Base-by-base conservation (phyloP, 2,888 invertebrate genomes). In the Geotrupes spiniger region DNA sequence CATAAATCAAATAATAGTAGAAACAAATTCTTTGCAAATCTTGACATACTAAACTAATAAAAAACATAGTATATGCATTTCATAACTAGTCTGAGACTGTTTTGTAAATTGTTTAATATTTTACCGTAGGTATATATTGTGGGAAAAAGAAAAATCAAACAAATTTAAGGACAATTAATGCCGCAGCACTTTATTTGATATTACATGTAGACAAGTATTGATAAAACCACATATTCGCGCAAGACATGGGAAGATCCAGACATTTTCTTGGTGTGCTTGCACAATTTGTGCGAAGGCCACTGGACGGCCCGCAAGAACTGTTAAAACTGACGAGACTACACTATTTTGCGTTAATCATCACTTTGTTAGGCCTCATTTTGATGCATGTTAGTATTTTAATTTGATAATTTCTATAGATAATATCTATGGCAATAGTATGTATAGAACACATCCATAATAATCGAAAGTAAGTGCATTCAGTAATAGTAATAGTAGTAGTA, bases 211-310 rank as follows among this genome's bases (percentile, higher is more conserved):
- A 71, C 66, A 70, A 70, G 69, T 68, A 69, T 56, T 66, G 64
- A 69, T 69, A 68, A 66, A 68, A 69, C 67, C 65, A 70, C 65
- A 70, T 63, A 53, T 59, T 64, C 67, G 64, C 68, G 66, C 65
- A 68, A 69, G 66, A 69, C 63, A 64, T 64, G 65, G 71, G 71
- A 71, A 71, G 70, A 71, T 70, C 70, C 64, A 69, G 70, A 69
- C 64, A 69, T 65, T 64, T 65, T 58, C 63, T 63, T 59, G 63
- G 62, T 65, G 64, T 63, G 66, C 64, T 59, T 65, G 66, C 64
- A 65, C 44, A 49, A 55, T 46, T 59, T 61, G 63, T 64, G 63
- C 64, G 62, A 63, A 57, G 63, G 63, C 62, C 63, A 51, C 51
- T 51, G 60, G 59, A 64, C 60, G 65, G 61, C 59, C 63, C 59